Percentiles rank a stretch among this genome's conserved stretches.
Evolutionary conservation across 1,140 invertebrate species (phyloP).

Genomic region (Cepaea nemoralis): DNA sequence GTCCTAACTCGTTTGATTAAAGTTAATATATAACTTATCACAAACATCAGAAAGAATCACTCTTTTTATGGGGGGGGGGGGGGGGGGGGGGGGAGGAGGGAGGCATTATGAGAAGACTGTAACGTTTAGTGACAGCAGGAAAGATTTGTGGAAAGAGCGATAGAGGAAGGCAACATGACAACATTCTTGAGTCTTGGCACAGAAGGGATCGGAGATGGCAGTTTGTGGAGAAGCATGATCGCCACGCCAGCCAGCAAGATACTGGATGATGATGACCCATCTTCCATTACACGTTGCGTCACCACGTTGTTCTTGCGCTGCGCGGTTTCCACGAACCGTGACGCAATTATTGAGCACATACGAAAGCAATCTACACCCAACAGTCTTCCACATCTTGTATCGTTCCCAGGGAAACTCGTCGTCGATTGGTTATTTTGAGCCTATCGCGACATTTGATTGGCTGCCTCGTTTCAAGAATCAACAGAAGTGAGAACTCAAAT

Average conservation of each 20-base stretch:
- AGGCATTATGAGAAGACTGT: not conserved
- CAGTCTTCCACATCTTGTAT: not conserved
- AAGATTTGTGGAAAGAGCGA: too few relatives aligned
- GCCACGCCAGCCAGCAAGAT: too few relatives aligned
- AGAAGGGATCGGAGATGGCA: not conserved
- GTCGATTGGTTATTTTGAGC: constrained; percentile 40
- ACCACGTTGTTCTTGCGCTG: too few relatives aligned
- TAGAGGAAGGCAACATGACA: too few relatives aligned
- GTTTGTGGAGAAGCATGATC: too few relatives aligned
- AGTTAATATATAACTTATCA: too few relatives aligned
- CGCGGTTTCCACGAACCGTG: not conserved
- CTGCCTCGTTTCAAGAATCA: constrained; percentile 38
- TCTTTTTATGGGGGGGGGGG: too few relatives aligned
- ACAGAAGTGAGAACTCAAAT: constrained; percentile 8
- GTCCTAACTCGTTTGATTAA: too few relatives aligned
- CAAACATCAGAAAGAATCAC: too few relatives aligned
- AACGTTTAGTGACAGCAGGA: too few relatives aligned
- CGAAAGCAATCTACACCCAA: not conserved
- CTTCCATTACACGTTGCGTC: not conserved
- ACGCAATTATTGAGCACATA: constrained; percentile 6
- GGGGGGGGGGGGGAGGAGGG: not conserved
- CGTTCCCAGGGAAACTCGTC: constrained; percentile 15
- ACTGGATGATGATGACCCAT: not conserved
- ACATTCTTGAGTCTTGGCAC: too few relatives aligned
- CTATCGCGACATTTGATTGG: constrained; percentile 35